These are phyloP conservation scores for Chionoecetes opilio DNA, from an alignment of 1,140 invertebrate genomes.

Conservation along the genomic window DNA sequence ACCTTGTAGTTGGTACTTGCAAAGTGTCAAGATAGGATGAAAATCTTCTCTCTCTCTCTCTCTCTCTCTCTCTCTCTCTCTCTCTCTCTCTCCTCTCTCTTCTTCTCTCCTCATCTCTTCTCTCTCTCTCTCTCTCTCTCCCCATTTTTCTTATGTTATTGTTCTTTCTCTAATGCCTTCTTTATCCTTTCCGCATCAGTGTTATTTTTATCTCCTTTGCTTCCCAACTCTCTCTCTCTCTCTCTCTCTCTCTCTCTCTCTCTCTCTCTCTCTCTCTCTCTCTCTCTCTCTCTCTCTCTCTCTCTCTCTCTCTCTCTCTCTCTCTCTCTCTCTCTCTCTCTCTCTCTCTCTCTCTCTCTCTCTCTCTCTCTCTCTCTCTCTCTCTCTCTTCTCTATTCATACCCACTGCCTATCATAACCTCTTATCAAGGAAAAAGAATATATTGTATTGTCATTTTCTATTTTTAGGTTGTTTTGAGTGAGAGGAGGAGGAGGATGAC, in stretches of 20 bases:
- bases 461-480: no score
- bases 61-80: neutral
- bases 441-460: no score
- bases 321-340: no score
- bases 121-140: neutral
- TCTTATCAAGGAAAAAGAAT: neutral
- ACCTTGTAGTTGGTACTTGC: no score
- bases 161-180: neutral
- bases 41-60: neutral
- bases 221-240: neutral
- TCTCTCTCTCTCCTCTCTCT: neutral
- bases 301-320: neutral
- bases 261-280: neutral
- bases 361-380: no score
- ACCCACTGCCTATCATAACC: neutral
- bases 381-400: neutral
- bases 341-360: neutral
- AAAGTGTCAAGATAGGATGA: no score
- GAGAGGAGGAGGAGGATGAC: neutral
- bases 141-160: constrained; percentile 36
- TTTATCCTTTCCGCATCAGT: neutral
- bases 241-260: neutral
- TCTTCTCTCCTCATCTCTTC: neutral
- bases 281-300: no score
- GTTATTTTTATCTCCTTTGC: neutral